Base-by-base conservation (phyloP, 2,888 invertebrate species). In the Chrysomela aeneicollis region DNA sequence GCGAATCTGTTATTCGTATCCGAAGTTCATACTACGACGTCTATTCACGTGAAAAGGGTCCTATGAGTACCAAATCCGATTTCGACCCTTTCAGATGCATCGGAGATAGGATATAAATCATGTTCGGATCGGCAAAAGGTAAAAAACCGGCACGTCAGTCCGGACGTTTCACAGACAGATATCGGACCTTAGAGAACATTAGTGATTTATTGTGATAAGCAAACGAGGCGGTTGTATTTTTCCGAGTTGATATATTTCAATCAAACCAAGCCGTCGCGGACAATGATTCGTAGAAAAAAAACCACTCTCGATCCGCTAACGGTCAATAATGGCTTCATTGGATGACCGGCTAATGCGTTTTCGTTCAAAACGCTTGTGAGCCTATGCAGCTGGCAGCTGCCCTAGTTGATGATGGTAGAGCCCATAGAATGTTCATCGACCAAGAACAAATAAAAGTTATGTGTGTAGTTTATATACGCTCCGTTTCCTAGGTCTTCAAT, bases 301-400 rank as follows among this genome's bases (percentile, higher is more conserved):
- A 71, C 73, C 75, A 73, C 76, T 76, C 74, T 71, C 66, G 47
- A 57, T 59, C 77, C 75, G 74, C 71, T 53, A 63, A 67, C 78
- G 81, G 81, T 81, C 81, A 79, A 80, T 79, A 79, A 79, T 79
- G 76, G 79, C 79, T 79, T 80, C 79, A 81, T 80, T 79, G 79
- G 76, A 77, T 71, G 78, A 51, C 55, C 71, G 78, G 76, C 77
- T 82, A 82, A 81, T 82, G 81, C 79, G 81, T 78, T 78, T 70
- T 42, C 70, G 70, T 64, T 69, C 66, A 63, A 64, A 63, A 63
- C 65, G 68, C 55, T 57, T 67, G 71, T 69, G 66, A 67, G 66
- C 59, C 57, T 71, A 26, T 26, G 26, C 26, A 26, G 26, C 26
- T 26, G 26, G 68, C 73, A 73, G 72, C 73, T 73, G 73, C 69